These are phyloP conservation scores for Anoplophora glabripennis DNA, from an alignment of 1,140 invertebrate species.

Conservation along the genomic window DNA sequence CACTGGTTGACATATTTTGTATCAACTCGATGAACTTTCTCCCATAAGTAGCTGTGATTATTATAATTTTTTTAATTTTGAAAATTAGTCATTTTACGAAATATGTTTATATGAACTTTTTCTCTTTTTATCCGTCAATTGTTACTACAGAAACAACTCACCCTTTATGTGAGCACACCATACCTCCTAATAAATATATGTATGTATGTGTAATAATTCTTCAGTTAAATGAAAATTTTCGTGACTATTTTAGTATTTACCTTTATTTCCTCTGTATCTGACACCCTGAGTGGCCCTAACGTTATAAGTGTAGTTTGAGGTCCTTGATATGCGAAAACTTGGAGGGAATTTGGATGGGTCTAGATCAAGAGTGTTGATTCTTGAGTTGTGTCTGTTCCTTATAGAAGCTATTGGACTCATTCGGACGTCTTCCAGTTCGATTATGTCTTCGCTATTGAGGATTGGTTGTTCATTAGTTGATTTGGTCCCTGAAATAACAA, in stretches of 20 bases:
- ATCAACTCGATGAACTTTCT: too few species aligned
- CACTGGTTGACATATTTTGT: too few species aligned
- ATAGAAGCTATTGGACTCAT: slow-evolving; percentile 82
- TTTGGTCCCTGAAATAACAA: slow-evolving; percentile 48
- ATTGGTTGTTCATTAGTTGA: slow-evolving; percentile 37
- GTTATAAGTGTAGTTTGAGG: slow-evolving; percentile 53
- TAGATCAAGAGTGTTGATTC: slow-evolving; percentile 43
- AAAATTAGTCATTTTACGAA: too few species aligned
- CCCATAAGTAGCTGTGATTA: too few species aligned
- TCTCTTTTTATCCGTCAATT: too few species aligned
- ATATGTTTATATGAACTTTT: too few species aligned
- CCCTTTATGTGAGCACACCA: too few species aligned
- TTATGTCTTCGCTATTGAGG: slow-evolving; percentile 62
- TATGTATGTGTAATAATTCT: too few species aligned
- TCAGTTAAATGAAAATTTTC: neutral
- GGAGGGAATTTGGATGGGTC: slow-evolving; percentile 72
- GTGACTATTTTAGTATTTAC: slow-evolving; percentile 39
- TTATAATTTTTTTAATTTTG: too few species aligned
- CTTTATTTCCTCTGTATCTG: slow-evolving; percentile 58
- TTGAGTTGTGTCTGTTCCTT: slow-evolving; percentile 60
- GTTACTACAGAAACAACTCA: too few species aligned
- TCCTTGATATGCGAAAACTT: slow-evolving; percentile 72
- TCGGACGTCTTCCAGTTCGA: slow-evolving; percentile 76
- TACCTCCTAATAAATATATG: too few species aligned
- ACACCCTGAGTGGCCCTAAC: slow-evolving; percentile 53